Evolutionary conservation across 1,140 invertebrate species (phyloP), one percentile per base, ranked within the genome.

Genomic region (Pseudomyrmex cubaensis): DNA sequence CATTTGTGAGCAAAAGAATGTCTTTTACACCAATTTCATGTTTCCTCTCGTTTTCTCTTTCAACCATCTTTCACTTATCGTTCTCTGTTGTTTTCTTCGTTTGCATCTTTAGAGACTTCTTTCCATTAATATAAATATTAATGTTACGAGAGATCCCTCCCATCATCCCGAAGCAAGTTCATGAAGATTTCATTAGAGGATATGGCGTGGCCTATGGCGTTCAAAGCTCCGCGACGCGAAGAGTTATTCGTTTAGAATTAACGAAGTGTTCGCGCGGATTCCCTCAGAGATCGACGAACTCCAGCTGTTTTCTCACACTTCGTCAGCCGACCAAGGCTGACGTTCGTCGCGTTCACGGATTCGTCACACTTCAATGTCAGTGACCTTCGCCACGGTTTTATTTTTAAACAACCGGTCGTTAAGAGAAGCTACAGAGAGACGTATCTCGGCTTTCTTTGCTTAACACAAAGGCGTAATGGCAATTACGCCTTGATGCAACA

Each of bases 341-440:
- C 48, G 84, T 83, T 67, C 64, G 13, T 84, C 59, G 57, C 80
- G 75, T 89, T 86, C 80, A 62, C 75, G 72, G 80, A 89, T 89
- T 89, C 87, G 80, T 84, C 80, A 82, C 61, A 83, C 84, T 56
- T 76, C 73, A 20, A 63, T 77, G 87, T 89, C 87, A 86, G 70
- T 73, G 87, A 73, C 87, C 84, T 89, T 83, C 63, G 44, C n/a
- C 12, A 22, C 20, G 63, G 56, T 87, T 82, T 87, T 88, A 88
- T 88, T 88, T 88, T 88, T 85, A 85, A 85, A 62, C 83, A 78
- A 70, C 57, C 67, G 46, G 63, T 74, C 67, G 83, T 87, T 87
- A 85, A 72, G 48, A 56, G 56, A 35, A 61, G 13, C 44, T 9
- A 35, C 63, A 48, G 5, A 35, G 7, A 35, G 52, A 17, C 15